Base-by-base conservation (phyloP, 2,888 invertebrate species). In the Torymus texanus region DNA sequence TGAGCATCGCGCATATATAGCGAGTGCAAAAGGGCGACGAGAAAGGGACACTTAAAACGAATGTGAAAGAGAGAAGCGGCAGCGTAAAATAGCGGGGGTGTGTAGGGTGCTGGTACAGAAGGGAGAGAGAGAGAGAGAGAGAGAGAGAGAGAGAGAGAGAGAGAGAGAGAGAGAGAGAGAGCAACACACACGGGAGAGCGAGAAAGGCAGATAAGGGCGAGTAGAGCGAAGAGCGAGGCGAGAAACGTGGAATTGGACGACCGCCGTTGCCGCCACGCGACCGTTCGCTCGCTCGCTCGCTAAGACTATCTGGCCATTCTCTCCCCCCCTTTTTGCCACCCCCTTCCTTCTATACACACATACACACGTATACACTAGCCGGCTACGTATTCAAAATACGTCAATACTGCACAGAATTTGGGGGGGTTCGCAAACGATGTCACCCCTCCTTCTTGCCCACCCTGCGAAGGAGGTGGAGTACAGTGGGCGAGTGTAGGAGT, bases 331-430 rank as follows among this genome's bases (percentile, higher is more conserved):
- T 16, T 5, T 21, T 10, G n/a, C 66, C 5, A 51, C n/a, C 72
- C 53, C 61, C 62, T 16, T 24, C 63, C n/a, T 16, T 21, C 61
- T 75, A 29, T 53, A 21, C n/a, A 13, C 21, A 55, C 62, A 13
- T 50, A 18, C n/a, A 51, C 1, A 13, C 16, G 51, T 14, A 63
- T 29, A 29, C 53, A 18, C 53, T 12, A 61, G 50, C n/a, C 29
- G 24, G 21, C 67, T 53, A 53, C 70, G 61, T 76, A 80, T 74
- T 80, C 72, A 80, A 80, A 80, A 80, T 80, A 78, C 77, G 77
- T 80, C 77, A 74, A 80, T 80, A 80, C 74, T 74, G 77, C 77
- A 61, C 24, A 61, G 63, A 80, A 78, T 74, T 74, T 71, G 71
- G 50, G 66, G 21, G 50, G 16, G 59, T 16, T 51, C 29, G n/a